Evolutionary conservation across 2,888 invertebrate species (phyloP).

Genomic region (Noctua janthina): DNA sequence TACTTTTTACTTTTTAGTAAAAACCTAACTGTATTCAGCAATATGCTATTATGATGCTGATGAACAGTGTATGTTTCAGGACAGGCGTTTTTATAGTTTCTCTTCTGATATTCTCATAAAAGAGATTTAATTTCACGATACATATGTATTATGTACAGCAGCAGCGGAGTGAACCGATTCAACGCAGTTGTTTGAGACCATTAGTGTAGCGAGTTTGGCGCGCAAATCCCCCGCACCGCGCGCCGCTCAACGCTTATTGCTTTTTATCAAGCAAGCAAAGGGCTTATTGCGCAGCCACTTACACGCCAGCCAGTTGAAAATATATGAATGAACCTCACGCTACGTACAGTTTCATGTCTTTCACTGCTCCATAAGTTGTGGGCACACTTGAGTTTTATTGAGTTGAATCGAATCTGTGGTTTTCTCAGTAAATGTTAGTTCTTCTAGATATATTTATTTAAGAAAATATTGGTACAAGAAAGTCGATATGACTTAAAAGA

Average conservation of each 20-base stretch:
- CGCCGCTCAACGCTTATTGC: slow-evolving; percentile 48
- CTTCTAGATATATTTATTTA: slow-evolving; percentile 16
- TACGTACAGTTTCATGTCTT: slow-evolving; percentile 4
- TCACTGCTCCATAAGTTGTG: slow-evolving; percentile 1
- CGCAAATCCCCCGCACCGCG: slow-evolving; percentile 25
- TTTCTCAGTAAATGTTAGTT: slow-evolving; percentile 22
- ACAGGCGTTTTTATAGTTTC: background rate
- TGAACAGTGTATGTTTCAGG: background rate
- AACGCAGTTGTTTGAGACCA: slow-evolving; percentile 31
- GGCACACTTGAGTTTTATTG: slow-evolving; percentile 5
- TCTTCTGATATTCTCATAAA: background rate
- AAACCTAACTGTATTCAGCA: background rate
- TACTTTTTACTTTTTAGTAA: slow-evolving; percentile 5
- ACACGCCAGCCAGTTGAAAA: slow-evolving; percentile 25
- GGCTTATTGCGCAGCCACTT: slow-evolving; percentile 34
- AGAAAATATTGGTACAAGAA: slow-evolving; percentile 26
- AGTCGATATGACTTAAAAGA: background rate
- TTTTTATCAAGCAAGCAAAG: slow-evolving; percentile 55
- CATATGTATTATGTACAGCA: no score
- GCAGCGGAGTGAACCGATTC: slow-evolving; percentile 13
- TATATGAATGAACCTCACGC: slow-evolving; percentile 30
- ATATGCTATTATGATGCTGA: background rate
- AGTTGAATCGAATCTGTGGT: slow-evolving; percentile 14
- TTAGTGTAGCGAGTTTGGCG: slow-evolving; percentile 41
- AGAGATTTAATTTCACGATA: slow-evolving; percentile 9